Conservation (phyloP, 2,113 vertebrate species). For the Psittacula cyanocephala region DNA sequence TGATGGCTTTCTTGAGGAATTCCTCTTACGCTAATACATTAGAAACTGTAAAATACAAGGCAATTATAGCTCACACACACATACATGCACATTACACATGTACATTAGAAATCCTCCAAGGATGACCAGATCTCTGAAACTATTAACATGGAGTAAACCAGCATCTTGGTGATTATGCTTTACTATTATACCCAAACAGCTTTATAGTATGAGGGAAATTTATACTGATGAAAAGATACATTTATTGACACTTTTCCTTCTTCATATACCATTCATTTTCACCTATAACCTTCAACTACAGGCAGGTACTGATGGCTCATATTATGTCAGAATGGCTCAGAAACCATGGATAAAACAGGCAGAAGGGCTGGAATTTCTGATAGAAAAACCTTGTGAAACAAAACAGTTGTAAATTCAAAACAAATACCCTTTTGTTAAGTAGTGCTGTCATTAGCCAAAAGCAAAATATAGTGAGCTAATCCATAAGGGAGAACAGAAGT, state of each 20-base stretch:
- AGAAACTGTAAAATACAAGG: background rate
- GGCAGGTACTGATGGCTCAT: background rate
- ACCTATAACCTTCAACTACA: background rate
- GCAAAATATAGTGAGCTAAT: background rate
- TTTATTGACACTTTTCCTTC: background rate
- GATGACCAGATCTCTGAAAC: background rate
- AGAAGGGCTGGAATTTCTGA: background rate
- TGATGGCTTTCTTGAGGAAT: conserved; percentile 65
- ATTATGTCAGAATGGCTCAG: background rate
- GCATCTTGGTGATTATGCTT: background rate
- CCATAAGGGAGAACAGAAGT: background rate
- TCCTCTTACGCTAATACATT: conserved; percentile 5
- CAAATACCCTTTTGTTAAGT: background rate
- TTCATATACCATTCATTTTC: background rate
- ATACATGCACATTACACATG: background rate
- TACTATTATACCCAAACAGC: background rate
- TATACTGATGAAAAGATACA: background rate
- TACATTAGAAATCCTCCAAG: background rate
- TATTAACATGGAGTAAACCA: background rate
- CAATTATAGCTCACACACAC: background rate
- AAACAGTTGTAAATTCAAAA: background rate
- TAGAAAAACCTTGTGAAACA: background rate
- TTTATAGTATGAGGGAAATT: background rate
- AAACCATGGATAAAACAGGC: background rate
- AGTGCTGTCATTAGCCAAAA: background rate